phyloP scores from a whole-genome alignment of 2,113 vertebrate species.

The Syrmaticus mikado region DNA sequence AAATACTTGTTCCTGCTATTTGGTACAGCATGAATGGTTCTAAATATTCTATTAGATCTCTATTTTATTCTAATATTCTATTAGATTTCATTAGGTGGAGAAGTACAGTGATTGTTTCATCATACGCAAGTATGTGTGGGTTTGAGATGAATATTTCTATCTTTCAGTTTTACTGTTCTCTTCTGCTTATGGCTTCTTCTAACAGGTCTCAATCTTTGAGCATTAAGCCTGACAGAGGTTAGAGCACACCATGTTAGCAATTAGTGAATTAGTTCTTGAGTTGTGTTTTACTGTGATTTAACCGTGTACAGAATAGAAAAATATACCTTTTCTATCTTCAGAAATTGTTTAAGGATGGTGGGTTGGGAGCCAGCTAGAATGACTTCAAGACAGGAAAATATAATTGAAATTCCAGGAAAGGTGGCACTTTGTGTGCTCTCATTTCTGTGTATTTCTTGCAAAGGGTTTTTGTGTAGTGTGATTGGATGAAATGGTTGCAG shows the following conservation, averaged over 20 bases:
- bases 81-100: background rate
- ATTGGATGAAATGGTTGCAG: background rate
- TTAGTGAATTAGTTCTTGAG: background rate
- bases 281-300: background rate
- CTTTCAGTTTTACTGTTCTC: background rate
- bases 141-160: background rate
- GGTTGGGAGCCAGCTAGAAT: background rate
- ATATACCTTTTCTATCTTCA: background rate
- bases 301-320: background rate
- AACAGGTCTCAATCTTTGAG: background rate
- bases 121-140: rapidly evolving
- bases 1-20: background rate
- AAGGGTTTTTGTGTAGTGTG: background rate
- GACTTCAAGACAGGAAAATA: background rate
- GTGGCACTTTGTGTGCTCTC: background rate
- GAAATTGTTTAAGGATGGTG: background rate
- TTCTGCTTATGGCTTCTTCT: background rate
- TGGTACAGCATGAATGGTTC: background rate
- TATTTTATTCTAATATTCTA: rapidly evolving
- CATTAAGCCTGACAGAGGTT: background rate
- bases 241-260: background rate
- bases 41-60: background rate
- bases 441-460: background rate
- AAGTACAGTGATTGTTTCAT: background rate
- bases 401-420: background rate